A percentile compares a stretch with the other conserved stretches of the same genome.
Conservation (phyloP, 2,797 vertebrate species). For the Leuciscus waleckii region DNA sequence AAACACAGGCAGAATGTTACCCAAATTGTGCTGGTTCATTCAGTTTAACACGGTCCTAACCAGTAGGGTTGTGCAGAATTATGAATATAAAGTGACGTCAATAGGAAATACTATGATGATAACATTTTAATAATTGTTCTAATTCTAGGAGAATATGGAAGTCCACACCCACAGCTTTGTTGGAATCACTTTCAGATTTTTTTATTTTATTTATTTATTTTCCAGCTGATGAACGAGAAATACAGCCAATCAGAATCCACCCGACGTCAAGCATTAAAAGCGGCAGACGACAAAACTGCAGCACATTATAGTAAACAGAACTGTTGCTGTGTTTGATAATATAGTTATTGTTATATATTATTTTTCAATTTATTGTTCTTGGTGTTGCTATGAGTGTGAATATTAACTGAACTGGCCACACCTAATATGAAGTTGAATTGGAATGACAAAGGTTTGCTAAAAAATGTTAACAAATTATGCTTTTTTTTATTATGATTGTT, state of each 20-base stretch:
- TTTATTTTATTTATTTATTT: background rate
- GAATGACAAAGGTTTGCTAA: background rate
- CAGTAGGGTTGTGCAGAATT: background rate
- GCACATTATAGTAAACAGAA: background rate
- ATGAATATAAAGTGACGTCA: background rate
- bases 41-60: background rate
- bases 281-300: background rate
- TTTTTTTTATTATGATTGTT: background rate
- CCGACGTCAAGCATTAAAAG: background rate
- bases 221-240: background rate
- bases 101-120: background rate
- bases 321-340: background rate
- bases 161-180: no score
- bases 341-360: background rate
- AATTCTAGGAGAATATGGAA: background rate
- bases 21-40: background rate
- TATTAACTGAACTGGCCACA: background rate
- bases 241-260: background rate
- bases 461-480: background rate
- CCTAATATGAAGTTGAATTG: background rate
- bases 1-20: background rate
- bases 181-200: background rate
- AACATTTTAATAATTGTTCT: background rate
- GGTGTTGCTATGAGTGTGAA: background rate
- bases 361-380: background rate